Conservation (phyloP, 1,140 invertebrate genomes). For the Dreissena rostriformis region DNA sequence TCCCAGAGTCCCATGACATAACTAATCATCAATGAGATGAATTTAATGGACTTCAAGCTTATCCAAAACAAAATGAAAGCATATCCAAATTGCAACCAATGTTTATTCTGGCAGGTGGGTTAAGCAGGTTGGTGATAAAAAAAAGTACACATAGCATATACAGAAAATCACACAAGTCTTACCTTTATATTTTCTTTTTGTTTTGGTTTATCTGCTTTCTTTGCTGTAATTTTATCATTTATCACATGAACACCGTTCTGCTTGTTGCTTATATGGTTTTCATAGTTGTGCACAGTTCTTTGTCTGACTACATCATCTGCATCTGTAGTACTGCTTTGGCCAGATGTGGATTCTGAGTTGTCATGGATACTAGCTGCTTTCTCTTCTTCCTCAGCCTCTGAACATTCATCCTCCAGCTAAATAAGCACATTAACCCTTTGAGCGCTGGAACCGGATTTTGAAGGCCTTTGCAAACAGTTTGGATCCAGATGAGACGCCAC, state of each 20-base stretch:
- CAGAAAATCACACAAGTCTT: neutral
- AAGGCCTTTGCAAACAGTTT: too few relatives aligned
- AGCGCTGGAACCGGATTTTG: too few relatives aligned
- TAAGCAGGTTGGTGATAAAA: too few relatives aligned
- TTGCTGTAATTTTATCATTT: neutral
- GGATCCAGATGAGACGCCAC: too few relatives aligned
- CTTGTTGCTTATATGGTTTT: neutral
- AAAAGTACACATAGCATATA: too few relatives aligned
- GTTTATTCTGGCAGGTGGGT: too few relatives aligned
- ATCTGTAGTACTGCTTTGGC: neutral
- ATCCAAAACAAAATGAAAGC: too few relatives aligned
- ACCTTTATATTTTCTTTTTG: neutral
- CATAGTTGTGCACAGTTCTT: constrained; percentile 1
- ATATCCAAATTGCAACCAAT: too few relatives aligned
- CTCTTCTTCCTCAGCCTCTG: constrained; percentile 54
- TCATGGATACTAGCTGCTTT: neutral
- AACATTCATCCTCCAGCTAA: constrained; percentile 68
- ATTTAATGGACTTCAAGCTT: too few relatives aligned
- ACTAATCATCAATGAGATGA: too few relatives aligned
- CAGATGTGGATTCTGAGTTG: neutral
- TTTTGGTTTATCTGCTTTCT: neutral
- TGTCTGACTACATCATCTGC: constrained; percentile 22
- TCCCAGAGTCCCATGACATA: too few relatives aligned
- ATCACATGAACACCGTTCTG: neutral
- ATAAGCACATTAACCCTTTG: constrained; percentile 34